Conservation (phyloP, 2,113 vertebrate species). For the Conger conger region DNA sequence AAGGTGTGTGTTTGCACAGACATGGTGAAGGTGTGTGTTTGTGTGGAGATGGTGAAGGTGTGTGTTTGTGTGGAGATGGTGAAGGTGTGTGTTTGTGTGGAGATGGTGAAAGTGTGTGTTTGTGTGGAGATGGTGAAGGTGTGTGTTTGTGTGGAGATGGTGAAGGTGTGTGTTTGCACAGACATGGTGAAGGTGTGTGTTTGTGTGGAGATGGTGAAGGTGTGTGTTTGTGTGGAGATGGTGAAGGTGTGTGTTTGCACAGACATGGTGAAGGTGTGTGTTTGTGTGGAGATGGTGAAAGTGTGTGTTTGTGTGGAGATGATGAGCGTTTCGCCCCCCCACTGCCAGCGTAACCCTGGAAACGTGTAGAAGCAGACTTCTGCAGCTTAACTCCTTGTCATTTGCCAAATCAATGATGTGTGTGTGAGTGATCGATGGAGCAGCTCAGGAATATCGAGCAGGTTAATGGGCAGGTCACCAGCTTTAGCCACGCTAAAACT, state of each 20-base stretch:
- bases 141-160: no score
- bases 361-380: conserved; percentile 56
- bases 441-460: conserved; percentile 64
- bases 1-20: no score
- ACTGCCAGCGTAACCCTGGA: conserved; percentile 1
- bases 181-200: no score
- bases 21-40: not conserved
- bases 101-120: no score
- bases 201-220: no score
- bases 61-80: not conserved
- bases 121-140: no score
- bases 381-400: conserved; percentile 74
- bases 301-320: not conserved
- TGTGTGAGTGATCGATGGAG: conserved; percentile 74
- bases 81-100: not conserved
- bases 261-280: not conserved
- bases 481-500: conserved; percentile 55
- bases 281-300: no score
- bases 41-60: no score
- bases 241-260: no score
- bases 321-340: not conserved
- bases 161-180: no score
- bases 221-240: no score
- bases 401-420: conserved; percentile 82
- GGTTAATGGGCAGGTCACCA: conserved; percentile 64